Evolutionary conservation across 2,113 vertebrate species (phyloP), one percentile per base, ranked within the genome.

Genomic region (Malurus cyaneus): DNA sequence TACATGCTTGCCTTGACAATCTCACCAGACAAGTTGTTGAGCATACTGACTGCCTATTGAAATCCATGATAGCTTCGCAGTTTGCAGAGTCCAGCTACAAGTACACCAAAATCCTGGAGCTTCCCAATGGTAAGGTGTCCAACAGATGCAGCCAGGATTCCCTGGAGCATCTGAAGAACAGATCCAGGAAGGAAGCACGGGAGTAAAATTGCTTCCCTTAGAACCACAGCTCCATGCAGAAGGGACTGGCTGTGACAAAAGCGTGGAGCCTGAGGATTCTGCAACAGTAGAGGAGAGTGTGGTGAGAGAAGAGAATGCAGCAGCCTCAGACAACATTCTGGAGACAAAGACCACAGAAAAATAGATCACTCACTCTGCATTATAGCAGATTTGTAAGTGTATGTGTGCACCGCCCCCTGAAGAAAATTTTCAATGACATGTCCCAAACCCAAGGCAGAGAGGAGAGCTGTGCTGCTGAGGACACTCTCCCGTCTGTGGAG

Each of bases 1-100:
- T 64, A 42, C 47, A 28, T 0, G 2, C 39, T 53, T 13, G 1
- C 5, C 76, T 64, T 41, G 76, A 78, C 18, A 3, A 53, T 4
- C 59, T 64, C 60, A 78, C 17, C 20, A 34, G 4, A 5, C 34
- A 70, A 23, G 54, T 59, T 59, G 24, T 59, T 9, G 28, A 50
- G 13, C 39, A 7, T 59, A 44, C 32, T 49, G 1, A 1, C 53
- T 41, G 4, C 29, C 44, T 49, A 5, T 23, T 49, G 23, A 77
- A 77, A 50, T 61, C 12, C 34, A 32, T 77, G 73, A 0, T 41
- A 50, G 17, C 46, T 41, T 77, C 12, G 32, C 28, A 50, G 34
- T 77, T 77, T 61, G 28, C 3, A 50, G 20, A 50, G 7, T 32
- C 9, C 21, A 50, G 21, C 46, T 41, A 4, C 5, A 9, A 57